Percentiles rank a stretch among this genome's conserved stretches.
phyloP scores from a whole-genome alignment of 1,140 invertebrate genomes.

The Steinernema khuongi region DNA sequence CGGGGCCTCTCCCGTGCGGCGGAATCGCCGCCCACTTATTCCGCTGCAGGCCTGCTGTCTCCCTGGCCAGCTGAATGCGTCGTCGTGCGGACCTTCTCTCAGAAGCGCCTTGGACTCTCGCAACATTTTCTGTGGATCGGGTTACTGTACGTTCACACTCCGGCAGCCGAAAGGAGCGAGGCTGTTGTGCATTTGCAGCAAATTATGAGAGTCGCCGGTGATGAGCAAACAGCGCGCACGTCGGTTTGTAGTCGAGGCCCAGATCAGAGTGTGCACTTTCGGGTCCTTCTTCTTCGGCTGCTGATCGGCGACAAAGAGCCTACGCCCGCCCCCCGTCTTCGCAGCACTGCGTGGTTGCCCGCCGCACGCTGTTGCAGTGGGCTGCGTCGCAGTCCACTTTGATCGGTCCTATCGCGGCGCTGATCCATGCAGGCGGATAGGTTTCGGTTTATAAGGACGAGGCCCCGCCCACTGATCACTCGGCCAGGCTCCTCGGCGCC shows the following conservation, averaged over 20 bases:
- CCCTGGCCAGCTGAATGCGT: too few relatives aligned
- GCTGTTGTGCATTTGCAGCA: not conserved
- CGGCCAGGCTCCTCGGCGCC: not conserved
- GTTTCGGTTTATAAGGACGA: conserved; percentile 2
- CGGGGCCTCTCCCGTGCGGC: too few relatives aligned
- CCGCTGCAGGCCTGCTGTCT: too few relatives aligned
- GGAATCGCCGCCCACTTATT: too few relatives aligned
- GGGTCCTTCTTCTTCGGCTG: not conserved
- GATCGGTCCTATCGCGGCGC: conserved; percentile 14
- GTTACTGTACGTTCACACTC: too few relatives aligned
- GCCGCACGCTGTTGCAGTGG: not conserved
- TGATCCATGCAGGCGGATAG: not conserved
- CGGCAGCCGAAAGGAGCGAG: too few relatives aligned
- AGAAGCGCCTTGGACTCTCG: too few relatives aligned
- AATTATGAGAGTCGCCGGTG: not conserved
- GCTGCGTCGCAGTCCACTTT: not conserved
- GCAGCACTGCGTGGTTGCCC: not conserved
- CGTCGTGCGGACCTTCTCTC: too few relatives aligned
- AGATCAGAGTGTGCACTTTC: conserved; percentile 3
- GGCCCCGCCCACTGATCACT: conserved; percentile 4
- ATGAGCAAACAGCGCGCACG: conserved; percentile 9
- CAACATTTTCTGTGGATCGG: not conserved
- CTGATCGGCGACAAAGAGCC: not conserved
- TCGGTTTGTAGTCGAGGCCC: not conserved
- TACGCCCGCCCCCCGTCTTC: not conserved